Conservation (phyloP, 2,888 invertebrate species). For the Deilephila elpenor region DNA sequence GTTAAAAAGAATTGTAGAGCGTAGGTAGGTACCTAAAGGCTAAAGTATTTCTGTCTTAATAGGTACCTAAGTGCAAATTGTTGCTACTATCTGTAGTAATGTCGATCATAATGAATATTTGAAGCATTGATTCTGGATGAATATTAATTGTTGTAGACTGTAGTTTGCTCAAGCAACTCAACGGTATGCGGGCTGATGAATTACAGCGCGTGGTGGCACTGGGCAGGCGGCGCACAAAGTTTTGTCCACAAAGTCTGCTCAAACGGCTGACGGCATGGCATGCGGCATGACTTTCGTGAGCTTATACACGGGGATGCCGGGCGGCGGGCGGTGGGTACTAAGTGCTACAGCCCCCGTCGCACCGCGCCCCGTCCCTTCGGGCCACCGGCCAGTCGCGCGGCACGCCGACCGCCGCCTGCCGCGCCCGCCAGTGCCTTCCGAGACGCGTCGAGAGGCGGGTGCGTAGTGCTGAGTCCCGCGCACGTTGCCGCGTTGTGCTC, state of each 20-base stretch:
- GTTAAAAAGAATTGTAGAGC: too few species aligned
- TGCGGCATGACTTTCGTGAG: background rate
- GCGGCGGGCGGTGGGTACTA: background rate
- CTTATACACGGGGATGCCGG: background rate
- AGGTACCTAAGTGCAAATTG: too few species aligned
- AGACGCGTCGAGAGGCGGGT: constrained; percentile 44
- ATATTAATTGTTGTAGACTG: too few species aligned
- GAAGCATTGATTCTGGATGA: too few species aligned
- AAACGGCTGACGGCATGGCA: constrained; percentile 25
- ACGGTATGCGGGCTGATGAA: too few species aligned
- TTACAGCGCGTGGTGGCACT: background rate
- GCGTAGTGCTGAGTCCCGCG: constrained; percentile 36
- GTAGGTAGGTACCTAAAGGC: too few species aligned
- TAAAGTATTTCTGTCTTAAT: too few species aligned
- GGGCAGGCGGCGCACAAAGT: background rate
- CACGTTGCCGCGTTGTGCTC: background rate
- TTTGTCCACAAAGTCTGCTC: background rate
- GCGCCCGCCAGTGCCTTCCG: constrained; percentile 68
- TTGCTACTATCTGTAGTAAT: too few species aligned
- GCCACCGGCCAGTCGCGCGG: constrained; percentile 32
- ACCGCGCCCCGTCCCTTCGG: constrained; percentile 27
- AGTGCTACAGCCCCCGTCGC: background rate
- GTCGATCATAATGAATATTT: too few species aligned
- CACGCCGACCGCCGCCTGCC: background rate
- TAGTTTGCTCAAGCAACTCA: too few species aligned